Evolutionary conservation across 2,888 invertebrate species (phyloP), one percentile per base, ranked within the genome.

Genomic region (Apamea sordens): DNA sequence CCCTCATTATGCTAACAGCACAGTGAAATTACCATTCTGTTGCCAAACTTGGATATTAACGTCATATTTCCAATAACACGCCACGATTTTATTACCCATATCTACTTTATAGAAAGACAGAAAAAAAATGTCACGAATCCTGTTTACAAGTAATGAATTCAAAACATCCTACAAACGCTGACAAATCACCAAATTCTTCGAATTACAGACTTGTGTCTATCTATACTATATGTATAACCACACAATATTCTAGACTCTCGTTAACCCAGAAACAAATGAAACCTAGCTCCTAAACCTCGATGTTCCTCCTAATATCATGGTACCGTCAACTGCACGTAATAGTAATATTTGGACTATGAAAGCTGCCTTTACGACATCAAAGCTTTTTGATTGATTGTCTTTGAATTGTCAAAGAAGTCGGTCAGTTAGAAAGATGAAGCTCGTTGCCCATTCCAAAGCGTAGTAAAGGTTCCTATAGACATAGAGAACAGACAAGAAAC

Each of bases 231-330:
- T 28, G 2, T 32, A 32, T 32, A 70, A 47, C 28, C 72, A 28
- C 15, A 84, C 47, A 70, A 36, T 53, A 67, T 72, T 28, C 21
- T 15, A 79, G 72, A 56, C 56, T 15, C 5, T 7, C 71, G 56
- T 85, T 72, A 77, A 72, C 50, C 53, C 13, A 69, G 24, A 77
- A 77, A 64, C 59, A 75, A 69, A 83, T 68, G 32, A 59, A 65
- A 13, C 28, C 64, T 56, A 70, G 44, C 44, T 50, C 18, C 15
- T 32, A 61, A 47, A 63, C 69, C 68, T 56, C 68, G 8, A 65
- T 73, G 80, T 72, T 70, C 13, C 41, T 77, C 15, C 41, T 77
- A 18, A 76, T 67, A 81, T 63, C n/a, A 44, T 32, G 1, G 59
- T 63, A 80, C 44, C 5, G 18, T 41, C 78, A 63, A 61, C 13